Evolutionary conservation across 1,140 invertebrate genomes (phyloP).

Genomic region (Sinonovacula constricta): DNA sequence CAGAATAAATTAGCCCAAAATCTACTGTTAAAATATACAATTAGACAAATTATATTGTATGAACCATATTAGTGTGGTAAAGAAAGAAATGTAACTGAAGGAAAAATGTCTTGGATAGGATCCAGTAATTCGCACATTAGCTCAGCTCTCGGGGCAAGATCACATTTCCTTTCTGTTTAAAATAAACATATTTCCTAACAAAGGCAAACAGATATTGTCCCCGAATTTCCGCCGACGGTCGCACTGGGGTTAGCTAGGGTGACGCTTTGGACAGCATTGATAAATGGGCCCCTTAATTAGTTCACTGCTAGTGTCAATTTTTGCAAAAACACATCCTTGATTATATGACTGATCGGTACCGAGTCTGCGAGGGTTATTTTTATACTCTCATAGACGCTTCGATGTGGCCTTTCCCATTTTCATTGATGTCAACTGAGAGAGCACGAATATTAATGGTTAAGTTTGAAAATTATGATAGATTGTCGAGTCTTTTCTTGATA

Average conservation of each 20-base stretch:
- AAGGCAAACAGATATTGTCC: conserved; percentile 49
- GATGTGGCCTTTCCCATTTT: conserved; percentile 44
- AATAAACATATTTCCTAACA: conserved; percentile 51
- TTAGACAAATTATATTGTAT: too few relatives aligned
- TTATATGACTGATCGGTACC: conserved; percentile 38
- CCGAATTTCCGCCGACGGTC: conserved; percentile 35
- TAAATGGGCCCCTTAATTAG: conserved; percentile 55
- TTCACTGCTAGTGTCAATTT: conserved; percentile 47
- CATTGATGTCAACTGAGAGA: conserved; percentile 27
- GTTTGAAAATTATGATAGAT: conserved; percentile 52
- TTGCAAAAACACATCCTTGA: conserved; percentile 51
- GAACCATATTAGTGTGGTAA: too few relatives aligned
- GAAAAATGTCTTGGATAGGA: too few relatives aligned
- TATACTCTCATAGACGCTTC: not conserved
- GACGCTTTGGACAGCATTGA: conserved; percentile 37
- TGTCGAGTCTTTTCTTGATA: not conserved
- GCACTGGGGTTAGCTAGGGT: conserved; percentile 33
- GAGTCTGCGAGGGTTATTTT: conserved; percentile 17
- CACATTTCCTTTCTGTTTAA: conserved; percentile 38
- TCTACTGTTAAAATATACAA: too few relatives aligned
- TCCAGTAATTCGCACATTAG: conserved; percentile 6
- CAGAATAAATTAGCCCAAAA: too few relatives aligned
- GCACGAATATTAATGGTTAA: conserved; percentile 43
- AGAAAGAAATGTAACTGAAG: too few relatives aligned
- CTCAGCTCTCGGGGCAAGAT: conserved; percentile 17